These are phyloP conservation scores for Boloria selene DNA, from an alignment of 2,888 invertebrate species.

Conservation along the genomic window DNA sequence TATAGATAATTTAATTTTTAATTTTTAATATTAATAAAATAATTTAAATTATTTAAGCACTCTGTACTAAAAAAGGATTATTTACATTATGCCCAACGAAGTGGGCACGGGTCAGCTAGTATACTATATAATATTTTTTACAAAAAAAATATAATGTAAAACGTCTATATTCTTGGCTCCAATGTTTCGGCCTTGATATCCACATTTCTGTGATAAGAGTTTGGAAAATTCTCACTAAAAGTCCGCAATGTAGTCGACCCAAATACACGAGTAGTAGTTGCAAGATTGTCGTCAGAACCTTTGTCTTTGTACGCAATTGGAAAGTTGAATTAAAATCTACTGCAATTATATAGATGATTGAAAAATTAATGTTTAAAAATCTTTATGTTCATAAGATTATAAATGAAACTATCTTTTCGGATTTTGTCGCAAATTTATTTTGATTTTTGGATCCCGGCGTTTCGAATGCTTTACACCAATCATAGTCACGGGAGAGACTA, in stretches of 20 bases:
- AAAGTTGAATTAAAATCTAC: slow-evolving; percentile 19
- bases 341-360: neutral
- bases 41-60: too few relatives aligned
- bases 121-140: too few relatives aligned
- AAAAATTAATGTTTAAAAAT: neutral
- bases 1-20: too few relatives aligned
- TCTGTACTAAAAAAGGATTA: too few relatives aligned
- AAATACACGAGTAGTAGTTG: slow-evolving; percentile 21
- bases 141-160: neutral
- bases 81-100: too few relatives aligned
- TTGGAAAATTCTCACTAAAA: slow-evolving; percentile 16
- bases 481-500: too few relatives aligned
- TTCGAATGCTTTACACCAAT: too few relatives aligned
- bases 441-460: too few relatives aligned
- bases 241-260: slow-evolving; percentile 21
- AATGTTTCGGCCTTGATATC: slow-evolving; percentile 7
- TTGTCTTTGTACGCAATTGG: slow-evolving; percentile 18
- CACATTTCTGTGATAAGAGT: slow-evolving; percentile 14
- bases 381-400: neutral
- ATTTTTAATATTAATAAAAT: too few relatives aligned
- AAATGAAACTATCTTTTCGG: too few relatives aligned
- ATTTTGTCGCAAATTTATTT: too few relatives aligned
- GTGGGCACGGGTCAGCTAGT: too few relatives aligned
- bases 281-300: slow-evolving; percentile 24
- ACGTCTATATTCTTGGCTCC: neutral